Conservation (phyloP, 2,888 invertebrate species). For the Melieria crassipennis region DNA sequence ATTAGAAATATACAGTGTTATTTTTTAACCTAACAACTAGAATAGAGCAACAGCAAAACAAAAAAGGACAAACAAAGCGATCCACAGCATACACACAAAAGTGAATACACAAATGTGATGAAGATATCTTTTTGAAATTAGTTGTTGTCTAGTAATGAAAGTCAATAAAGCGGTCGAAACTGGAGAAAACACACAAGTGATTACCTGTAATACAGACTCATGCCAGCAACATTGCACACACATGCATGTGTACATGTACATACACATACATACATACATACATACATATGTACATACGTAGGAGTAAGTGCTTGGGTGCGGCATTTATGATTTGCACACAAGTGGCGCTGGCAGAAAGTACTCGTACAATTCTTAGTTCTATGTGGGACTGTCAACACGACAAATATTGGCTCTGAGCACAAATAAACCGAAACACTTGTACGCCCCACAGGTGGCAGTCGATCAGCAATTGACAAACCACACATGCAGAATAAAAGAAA, state of each 20-base stretch:
- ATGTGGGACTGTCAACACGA: too few relatives aligned
- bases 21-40: constrained; percentile 21
- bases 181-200: not conserved
- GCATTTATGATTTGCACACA: too few relatives aligned
- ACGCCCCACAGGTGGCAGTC: too few relatives aligned
- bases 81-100: not conserved
- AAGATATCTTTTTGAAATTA: constrained; percentile 40
- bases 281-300: constrained; percentile 13
- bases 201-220: not conserved
- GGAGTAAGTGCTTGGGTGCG: too few relatives aligned
- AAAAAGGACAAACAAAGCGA: not conserved
- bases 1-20: constrained; percentile 38
- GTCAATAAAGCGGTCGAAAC: not conserved
- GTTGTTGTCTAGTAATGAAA: constrained; percentile 23
- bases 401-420: too few relatives aligned
- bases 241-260: constrained; percentile 8
- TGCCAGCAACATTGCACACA: not conserved
- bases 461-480: too few relatives aligned
- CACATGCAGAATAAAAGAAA: not conserved
- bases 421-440: too few relatives aligned
- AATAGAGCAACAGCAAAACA: not conserved
- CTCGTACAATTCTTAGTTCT: too few relatives aligned
- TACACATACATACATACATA: constrained; percentile 23
- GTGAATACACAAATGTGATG: constrained; percentile 44
- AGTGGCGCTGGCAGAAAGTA: too few relatives aligned